Base-by-base conservation (phyloP, 2,113 vertebrate species). In the Salminus brasiliensis region DNA sequence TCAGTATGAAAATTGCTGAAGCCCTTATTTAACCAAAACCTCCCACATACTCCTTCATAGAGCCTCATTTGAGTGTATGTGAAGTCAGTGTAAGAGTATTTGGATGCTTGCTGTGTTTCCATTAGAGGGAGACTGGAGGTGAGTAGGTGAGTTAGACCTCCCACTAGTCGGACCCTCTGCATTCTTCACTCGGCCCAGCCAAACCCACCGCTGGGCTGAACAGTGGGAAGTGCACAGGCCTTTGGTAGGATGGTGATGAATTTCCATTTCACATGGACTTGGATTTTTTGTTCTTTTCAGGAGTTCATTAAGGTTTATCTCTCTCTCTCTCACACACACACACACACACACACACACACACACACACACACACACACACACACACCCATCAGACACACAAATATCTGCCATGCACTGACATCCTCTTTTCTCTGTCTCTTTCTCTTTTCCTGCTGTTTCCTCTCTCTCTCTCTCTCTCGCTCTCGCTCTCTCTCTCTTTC, bases 401-500 rank as follows among this genome's bases (percentile, higher is more conserved):
- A 57, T 11, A 49, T 70, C 41, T 71, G 67, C 76, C 67, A 78
- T n/a, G 18, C 41, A 34, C 76, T 21, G 21, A 78, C 76, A 79
- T 75, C 41, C 47, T 68, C 72, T 41, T 18, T 79, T 57, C 63
- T 5, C 57, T 53, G 41, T 69, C 47, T 59, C 57, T 57, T 70
- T 74, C 73, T 75, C 23, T 66, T 63, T 79, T 53, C 34, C 18
- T 66, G 74, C 62, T 72, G 34, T 65, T 76, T 67, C 66, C 41
- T 39, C 68, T 75, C 45, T 74, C 74, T 80, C 66, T 78, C 74
- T 80, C 66, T 78, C 65, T 76, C 73, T 53, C 34, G 16, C 45
- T 72, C 49, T 79, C n/a, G n/a, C 45, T 74, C 74, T 80, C 66
- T 78, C 74, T 80, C 66, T 78, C 65, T 76, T 77, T 53, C 34